Percentiles rank a stretch among this genome's conserved stretches.
Conservation (phyloP, 2,797 vertebrate genomes). For the Notoglanidium macrostoma region DNA sequence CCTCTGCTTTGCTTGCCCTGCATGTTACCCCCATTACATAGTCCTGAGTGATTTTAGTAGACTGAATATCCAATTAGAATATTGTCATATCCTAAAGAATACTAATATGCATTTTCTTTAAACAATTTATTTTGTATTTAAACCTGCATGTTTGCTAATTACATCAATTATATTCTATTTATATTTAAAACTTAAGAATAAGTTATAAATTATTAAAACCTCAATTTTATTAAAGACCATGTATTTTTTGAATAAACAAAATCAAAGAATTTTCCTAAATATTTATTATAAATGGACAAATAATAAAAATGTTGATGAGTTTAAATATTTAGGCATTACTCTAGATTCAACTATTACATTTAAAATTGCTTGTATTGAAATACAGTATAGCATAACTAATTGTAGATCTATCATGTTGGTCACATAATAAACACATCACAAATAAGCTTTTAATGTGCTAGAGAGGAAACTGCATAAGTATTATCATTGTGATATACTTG, state of each 20-base stretch:
- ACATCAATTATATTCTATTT: neutral
- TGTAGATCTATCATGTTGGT: no score
- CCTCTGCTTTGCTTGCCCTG: constrained; percentile 31
- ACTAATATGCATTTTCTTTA: neutral
- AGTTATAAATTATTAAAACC: neutral
- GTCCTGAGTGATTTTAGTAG: neutral
- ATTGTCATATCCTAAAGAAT: neutral
- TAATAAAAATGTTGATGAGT: no score
- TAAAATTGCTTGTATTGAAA: no score
- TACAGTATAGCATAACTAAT: no score
- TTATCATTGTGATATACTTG: no score
- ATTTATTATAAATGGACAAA: no score
- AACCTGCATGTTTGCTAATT: neutral
- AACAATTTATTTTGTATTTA: neutral
- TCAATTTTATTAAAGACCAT: neutral
- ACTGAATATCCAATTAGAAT: neutral
- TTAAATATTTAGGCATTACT: no score
- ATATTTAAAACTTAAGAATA: neutral
- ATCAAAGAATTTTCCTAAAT: neutral
- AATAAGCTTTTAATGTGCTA: no score
- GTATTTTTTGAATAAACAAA: neutral
- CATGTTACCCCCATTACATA: constrained; percentile 12
- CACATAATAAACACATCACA: no score
- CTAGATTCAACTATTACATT: no score
- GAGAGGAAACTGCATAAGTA: no score